phyloP scores from a whole-genome alignment of 2,113 vertebrate genomes.

The Oreochromis niloticus region DNA sequence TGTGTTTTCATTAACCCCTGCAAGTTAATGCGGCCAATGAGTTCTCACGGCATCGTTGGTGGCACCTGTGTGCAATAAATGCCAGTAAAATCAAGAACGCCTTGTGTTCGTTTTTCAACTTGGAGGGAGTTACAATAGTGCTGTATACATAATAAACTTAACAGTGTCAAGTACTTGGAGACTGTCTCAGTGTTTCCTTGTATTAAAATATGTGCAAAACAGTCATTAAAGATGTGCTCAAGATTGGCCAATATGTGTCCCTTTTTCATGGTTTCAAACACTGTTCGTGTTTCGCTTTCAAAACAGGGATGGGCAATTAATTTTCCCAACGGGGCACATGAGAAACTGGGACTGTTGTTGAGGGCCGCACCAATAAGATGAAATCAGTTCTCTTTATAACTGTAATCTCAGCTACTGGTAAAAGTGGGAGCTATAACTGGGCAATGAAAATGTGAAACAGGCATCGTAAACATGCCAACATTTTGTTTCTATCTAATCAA shows the following conservation, averaged over 20 bases:
- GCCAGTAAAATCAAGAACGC: too few species aligned
- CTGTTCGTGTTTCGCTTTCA: neutral
- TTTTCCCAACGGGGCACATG: neutral
- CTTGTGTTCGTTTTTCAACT: too few species aligned
- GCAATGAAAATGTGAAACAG: neutral
- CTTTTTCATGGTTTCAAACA: neutral
- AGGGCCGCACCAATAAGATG: neutral
- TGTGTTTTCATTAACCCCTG: too few species aligned
- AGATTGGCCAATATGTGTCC: neutral
- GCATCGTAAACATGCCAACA: neutral
- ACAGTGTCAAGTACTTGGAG: neutral
- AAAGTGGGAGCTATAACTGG: accelerated
- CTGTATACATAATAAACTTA: neutral
- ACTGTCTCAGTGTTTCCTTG: neutral
- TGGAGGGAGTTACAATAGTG: too few species aligned
- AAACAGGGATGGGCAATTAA: accelerated
- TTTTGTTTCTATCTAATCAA: neutral
- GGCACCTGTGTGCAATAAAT: too few species aligned
- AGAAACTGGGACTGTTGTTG: neutral
- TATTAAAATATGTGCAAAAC: neutral
- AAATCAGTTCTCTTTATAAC: neutral
- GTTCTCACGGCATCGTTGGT: too few species aligned
- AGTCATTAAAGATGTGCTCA: neutral
- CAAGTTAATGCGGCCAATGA: too few species aligned
- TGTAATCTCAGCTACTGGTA: neutral